Base-by-base conservation (phyloP, 2,797 vertebrate species). In the Coregonus sp. region DNA sequence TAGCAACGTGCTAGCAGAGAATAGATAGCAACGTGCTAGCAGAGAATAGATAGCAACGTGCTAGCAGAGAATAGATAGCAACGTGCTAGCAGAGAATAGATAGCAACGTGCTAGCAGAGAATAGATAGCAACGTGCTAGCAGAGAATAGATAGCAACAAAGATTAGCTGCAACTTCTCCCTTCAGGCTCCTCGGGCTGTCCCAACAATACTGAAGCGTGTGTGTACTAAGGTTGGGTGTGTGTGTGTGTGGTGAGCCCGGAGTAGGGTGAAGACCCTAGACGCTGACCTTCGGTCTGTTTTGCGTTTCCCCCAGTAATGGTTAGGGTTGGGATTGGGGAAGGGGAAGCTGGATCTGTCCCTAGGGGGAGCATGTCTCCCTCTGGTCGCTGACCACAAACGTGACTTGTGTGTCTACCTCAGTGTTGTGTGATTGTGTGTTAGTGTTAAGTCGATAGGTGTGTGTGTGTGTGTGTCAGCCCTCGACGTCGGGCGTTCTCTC, bases 401-500 rank as follows among this genome's bases (percentile, higher is more conserved):
- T 15, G 52, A 9, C 20, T 18, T 51, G 51, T 59, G 40, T 67
- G 33, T 35, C 9, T 67, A 6, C 25, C 31, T 31, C 20, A 25
- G 25, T 31, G 25, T 14, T 11, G 61, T 7, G 61, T 25, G 61
- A 2, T 25, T 25, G 65, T 65, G 16, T 16, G 14, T 31, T 15
- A 15, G 54, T 56, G 54, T 18, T 25, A 25, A 25, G 25, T 25
- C 25, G 25, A 25, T 25, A 25, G 25, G 25, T 5, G 66, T 4
- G 16, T 18, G 40, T 29, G 40, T 29, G 25, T 63, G 51, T 4
- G 0, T 4, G 72, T 91, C 74, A 93, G 70, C 87, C 82, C 52
- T 92, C 84, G 67, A 90, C 76, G n/a, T 93, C 80, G 0, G 82
- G 52, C 1, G 80, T 86, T 73, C 84, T 94, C 93, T 20, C 93